Conservation (phyloP, 2,888 invertebrate genomes). For the Pterostichus niger region DNA sequence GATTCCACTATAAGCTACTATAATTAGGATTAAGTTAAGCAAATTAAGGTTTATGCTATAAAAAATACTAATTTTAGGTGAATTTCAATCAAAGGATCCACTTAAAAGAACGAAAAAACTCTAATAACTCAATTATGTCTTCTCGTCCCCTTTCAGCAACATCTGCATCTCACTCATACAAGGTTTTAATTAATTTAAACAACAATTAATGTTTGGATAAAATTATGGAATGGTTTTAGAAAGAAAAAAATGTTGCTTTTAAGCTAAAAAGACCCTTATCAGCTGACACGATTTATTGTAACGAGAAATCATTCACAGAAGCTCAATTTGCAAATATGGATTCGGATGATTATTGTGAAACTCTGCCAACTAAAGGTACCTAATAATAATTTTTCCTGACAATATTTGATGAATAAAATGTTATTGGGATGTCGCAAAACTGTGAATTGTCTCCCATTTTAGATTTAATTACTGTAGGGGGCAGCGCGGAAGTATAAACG, state of each 20-base stretch:
- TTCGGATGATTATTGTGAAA: background rate
- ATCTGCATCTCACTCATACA: background rate
- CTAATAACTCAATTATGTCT: constrained; percentile 54
- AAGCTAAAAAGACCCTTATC: constrained; percentile 53
- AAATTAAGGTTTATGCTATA: no score
- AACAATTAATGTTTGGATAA: background rate
- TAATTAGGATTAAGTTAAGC: no score
- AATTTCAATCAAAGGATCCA: constrained; percentile 31
- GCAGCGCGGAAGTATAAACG: no score
- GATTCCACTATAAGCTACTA: no score
- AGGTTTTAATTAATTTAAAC: constrained; percentile 1
- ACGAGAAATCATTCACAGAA: constrained; percentile 13
- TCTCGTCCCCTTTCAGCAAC: constrained; percentile 47
- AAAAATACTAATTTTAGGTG: constrained; percentile 42
- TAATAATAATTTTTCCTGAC: background rate
- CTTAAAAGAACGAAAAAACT: constrained; percentile 44
- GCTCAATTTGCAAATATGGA: constrained; percentile 2
- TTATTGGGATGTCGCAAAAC: background rate
- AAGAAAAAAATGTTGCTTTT: constrained; percentile 37
- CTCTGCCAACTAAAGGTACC: constrained; percentile 2
- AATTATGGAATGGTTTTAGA: constrained; percentile 50
- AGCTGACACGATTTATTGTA: constrained; percentile 59
- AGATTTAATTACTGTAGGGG: no score
- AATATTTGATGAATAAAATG: background rate
- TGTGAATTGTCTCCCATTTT: background rate